Base-by-base conservation (phyloP, 2,113 vertebrate genomes). In the Caracal caracal region DNA sequence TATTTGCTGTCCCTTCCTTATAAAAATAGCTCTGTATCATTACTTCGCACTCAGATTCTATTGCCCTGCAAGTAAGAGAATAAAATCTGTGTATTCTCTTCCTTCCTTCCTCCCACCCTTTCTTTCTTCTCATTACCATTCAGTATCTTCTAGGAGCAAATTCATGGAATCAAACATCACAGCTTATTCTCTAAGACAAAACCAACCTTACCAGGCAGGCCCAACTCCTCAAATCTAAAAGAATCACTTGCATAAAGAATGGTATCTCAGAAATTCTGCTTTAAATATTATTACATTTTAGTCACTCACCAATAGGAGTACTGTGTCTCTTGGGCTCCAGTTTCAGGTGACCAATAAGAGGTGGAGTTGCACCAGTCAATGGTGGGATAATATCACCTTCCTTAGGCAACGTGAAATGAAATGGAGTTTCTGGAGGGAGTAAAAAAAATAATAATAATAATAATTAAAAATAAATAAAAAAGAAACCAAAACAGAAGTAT, bases 261-360 rank as follows among this genome's bases (percentile, higher is more conserved):
- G 28, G 7, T n/a, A 96, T 33, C 89, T 95, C 61, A 71, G 28
- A 95, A 81, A 96, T 76, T 70, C 91, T 96, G 75, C 86, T 95
- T 96, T 94, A 93, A 96, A 73, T 71, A 71, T 37, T 33, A 80
- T 88, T 95, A 92, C 63, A 76, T 93, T 89, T 90, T 65, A 95
- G 19, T 49, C 79, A 99, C 99, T 97, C 98, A 99, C 99, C 99
- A 85, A 99, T 99, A 76, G 99, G 99, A 87, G 99, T 99, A 99
- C 99, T 99, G 99, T 99, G 99, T 96, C 99, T 99, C 96, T 99
- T 99, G 68, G 99, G 99, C 15, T 99, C 99, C 98, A 99, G 99
- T 98, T 99, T 99, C 96, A 99, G 98, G 94, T 99, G 99, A 84
- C 97, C 99, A 97, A 99, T 98, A 37, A 99, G 98, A 88, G 99